phyloP scores from a whole-genome alignment of 2,888 invertebrate species.

The Lingula anatina region DNA sequence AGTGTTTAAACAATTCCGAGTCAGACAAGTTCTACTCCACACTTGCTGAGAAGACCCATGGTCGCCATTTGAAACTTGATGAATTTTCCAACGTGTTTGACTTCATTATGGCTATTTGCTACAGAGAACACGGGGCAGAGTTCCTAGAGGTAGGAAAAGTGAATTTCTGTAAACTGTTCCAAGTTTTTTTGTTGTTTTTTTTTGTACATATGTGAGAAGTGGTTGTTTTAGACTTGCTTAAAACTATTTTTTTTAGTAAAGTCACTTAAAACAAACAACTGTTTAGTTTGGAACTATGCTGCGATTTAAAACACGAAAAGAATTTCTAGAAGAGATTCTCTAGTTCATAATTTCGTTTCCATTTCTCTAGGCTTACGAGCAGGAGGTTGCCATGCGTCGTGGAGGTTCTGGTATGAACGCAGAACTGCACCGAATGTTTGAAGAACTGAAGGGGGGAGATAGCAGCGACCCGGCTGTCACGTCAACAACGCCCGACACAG shows the following conservation, averaged over 20 bases:
- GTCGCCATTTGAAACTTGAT: conserved; percentile 32
- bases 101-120: conserved; percentile 45
- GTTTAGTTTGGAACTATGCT: too few species aligned
- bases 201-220: too few species aligned
- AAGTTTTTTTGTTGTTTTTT: too few species aligned
- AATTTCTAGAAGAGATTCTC: too few species aligned
- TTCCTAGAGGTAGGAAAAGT: conserved; percentile 30
- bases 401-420: conserved; percentile 14
- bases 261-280: too few species aligned
- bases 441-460: conserved; percentile 20
- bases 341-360: too few species aligned
- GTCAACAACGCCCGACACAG: too few species aligned
- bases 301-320: too few species aligned
- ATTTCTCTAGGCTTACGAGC: conserved; percentile 23
- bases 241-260: too few species aligned
- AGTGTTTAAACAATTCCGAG: conserved; percentile 19
- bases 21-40: conserved; percentile 25
- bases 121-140: conserved; percentile 34
- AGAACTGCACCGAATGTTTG: conserved; percentile 31
- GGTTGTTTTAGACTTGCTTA: too few species aligned
- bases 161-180: too few species aligned
- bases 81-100: conserved; percentile 35
- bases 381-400: conserved; percentile 20
- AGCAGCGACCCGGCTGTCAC: too few species aligned
- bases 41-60: conserved; percentile 25